Evolutionary conservation across 1,140 invertebrate species (phyloP), one percentile per base, ranked within the genome.

Genomic region (Armadillidium nasatum): DNA sequence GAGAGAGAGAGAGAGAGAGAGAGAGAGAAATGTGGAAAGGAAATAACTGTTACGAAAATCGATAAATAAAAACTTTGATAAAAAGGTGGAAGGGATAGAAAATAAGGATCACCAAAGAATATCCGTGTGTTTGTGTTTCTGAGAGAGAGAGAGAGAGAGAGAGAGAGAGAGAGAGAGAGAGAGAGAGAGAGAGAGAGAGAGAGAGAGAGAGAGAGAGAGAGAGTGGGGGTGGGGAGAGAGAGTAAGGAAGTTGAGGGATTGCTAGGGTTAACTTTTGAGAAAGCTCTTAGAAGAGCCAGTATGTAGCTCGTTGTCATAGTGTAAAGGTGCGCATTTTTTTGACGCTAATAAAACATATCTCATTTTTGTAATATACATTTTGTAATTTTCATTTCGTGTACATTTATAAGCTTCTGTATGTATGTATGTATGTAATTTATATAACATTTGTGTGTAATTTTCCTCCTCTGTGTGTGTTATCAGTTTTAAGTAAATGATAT

Each of bases 381-480:
- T 60, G 50, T 60, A 19, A 60, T 60, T 60, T 60, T 13, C 50
- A 15, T 60, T 60, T 60, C 11, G 50, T 60, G 50, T 60, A 60
- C 50, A 60, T 60, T 60, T 19, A 19, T 60, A 33, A 33, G 33
- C 33, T 33, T 33, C 33, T 4, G 50, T 60, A 19, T 60, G 50
- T 60, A 19, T 60, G 11, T 15, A 60, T 60, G 50, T 60, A 7
- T 60, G 50, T 60, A 13, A 19, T 60, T 15, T 33, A 33, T 33
- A 60, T 15, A 60, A 15, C 50, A 2, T 60, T 60, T 60, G 7
- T 60, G 19, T 19, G 50, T 60, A 19, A 33, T 19, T 60, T 60
- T 15, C 50, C 50, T 60, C 50, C 50, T 60, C 11, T 60, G 19
- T 60, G 50, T 19, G 50, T 60, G 19, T 15, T 60, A 60, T 60